A percentile compares a stretch with the other conserved stretches of the same genome.
Conservation (phyloP, 2,888 invertebrate genomes). For the Stenolophus ochropezus region DNA sequence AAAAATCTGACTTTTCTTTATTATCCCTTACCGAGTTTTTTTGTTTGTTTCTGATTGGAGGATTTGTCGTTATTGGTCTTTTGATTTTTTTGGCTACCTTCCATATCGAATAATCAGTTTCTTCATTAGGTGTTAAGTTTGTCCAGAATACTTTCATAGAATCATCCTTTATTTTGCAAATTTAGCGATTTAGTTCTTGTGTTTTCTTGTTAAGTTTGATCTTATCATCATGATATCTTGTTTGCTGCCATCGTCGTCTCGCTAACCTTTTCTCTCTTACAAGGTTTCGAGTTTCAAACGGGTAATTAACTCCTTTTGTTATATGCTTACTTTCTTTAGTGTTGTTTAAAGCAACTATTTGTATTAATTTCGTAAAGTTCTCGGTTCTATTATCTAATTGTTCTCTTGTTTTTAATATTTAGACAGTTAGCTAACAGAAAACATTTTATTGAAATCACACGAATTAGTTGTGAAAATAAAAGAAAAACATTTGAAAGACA, state of each 20-base stretch:
- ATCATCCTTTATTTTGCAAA: slow-evolving; percentile 52
- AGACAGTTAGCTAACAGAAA: too few relatives aligned
- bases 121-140: slow-evolving; percentile 44
- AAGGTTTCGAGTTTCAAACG: slow-evolving; percentile 19
- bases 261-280: slow-evolving; percentile 15
- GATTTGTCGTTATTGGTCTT: slow-evolving; percentile 44
- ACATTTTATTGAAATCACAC: too few relatives aligned
- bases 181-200: slow-evolving; percentile 2
- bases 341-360: slow-evolving; percentile 30
- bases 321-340: not conserved
- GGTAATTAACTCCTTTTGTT: slow-evolving; percentile 16
- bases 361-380: not conserved
- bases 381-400: not conserved
- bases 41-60: slow-evolving; percentile 60
- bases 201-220: not conserved
- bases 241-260: slow-evolving; percentile 17
- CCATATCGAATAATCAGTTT: slow-evolving; percentile 59
- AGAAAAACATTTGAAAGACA: too few relatives aligned
- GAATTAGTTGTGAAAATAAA: too few relatives aligned
- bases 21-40: slow-evolving; percentile 61
- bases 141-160: slow-evolving; percentile 57
- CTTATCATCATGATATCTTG: not conserved
- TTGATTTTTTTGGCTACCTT: slow-evolving; percentile 57
- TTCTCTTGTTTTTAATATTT: slow-evolving; percentile 4
- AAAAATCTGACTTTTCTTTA: slow-evolving; percentile 62